These are phyloP conservation scores for Portevinia maculata DNA, from an alignment of 2,888 invertebrate species.

Conservation along the genomic window DNA sequence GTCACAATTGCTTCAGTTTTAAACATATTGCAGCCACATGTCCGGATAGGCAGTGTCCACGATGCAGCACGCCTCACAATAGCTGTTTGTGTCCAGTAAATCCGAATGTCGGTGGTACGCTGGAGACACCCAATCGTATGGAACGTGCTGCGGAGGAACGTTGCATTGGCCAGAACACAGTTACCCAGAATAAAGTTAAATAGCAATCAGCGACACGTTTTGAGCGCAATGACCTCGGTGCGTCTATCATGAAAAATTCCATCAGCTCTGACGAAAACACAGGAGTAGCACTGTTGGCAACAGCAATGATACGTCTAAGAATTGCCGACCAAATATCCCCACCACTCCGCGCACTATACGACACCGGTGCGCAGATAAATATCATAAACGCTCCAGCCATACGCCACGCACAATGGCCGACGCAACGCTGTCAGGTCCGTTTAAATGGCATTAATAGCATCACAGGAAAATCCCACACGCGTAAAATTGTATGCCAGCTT, in stretches of 20 bases:
- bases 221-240: neutral
- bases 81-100: neutral
- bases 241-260: neutral
- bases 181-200: neutral
- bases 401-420: no score
- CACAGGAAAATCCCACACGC: no score
- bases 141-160: neutral
- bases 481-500: no score
- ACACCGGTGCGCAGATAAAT: no score
- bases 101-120: neutral
- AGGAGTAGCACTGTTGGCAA: no score
- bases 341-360: neutral
- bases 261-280: no score
- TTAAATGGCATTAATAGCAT: no score
- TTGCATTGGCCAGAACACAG: neutral
- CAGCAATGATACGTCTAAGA: no score
- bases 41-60: constrained; percentile 15
- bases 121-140: neutral
- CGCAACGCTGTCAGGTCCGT: no score
- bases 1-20: constrained; percentile 9
- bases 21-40: neutral
- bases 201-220: neutral
- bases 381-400: no score
- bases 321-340: neutral
- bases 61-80: neutral